These are phyloP conservation scores for Trichechus manatus DNA, from an alignment of 2,113 vertebrate species.

Conservation along the genomic window DNA sequence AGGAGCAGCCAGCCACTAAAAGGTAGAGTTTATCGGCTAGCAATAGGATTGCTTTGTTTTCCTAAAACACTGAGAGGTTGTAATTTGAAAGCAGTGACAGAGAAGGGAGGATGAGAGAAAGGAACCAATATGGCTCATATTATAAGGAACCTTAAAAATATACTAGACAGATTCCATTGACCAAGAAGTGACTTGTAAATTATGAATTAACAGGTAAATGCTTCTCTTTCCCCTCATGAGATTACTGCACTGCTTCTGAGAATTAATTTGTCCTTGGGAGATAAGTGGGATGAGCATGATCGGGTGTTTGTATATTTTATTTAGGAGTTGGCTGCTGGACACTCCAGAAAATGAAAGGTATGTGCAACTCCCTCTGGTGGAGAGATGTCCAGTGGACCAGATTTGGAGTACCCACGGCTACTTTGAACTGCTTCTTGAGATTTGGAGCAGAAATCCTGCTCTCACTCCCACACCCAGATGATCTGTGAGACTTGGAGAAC, in stretches of 20 bases:
- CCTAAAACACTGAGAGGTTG: slow-evolving; percentile 15
- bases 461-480: not conserved
- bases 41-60: not conserved
- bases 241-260: not conserved
- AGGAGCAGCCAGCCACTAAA: not conserved
- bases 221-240: not conserved
- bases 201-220: not conserved
- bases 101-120: not conserved
- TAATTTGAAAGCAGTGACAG: not conserved
- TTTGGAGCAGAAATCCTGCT: not conserved
- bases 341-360: not conserved
- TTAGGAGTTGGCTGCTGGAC: not conserved
- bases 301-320: not conserved
- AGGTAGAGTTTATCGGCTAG: not conserved
- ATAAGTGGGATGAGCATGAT: not conserved
- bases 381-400: not conserved
- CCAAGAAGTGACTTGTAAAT: not conserved
- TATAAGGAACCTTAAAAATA: not conserved
- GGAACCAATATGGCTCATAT: not conserved
- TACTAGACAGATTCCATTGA: not conserved
- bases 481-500: not conserved
- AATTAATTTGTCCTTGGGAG: slow-evolving; percentile 30
- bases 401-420: not conserved
- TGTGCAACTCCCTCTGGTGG: not conserved
- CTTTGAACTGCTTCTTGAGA: not conserved